Base-by-base conservation (phyloP, 2,113 vertebrate species). In the Fregetta grallaria region DNA sequence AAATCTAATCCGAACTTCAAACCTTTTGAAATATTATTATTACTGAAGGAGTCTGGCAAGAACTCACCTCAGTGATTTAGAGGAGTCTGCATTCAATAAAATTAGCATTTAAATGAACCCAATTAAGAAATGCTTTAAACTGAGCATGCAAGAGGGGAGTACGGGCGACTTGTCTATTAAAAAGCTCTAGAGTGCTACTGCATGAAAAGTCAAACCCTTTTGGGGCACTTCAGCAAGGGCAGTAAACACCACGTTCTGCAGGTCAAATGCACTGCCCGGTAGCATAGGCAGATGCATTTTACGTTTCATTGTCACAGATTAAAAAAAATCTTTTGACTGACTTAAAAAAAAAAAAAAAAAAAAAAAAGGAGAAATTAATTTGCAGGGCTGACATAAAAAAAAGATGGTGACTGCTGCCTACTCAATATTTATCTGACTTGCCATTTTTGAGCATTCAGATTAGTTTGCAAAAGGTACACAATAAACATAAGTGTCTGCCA, bases 91-190 rank as follows among this genome's bases (percentile, higher is more conserved):
- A 92, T 94, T 95, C 93, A 94, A 96, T 91, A 96, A 95, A 90
- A 96, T 95, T 95, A 96, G 81, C 92, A 96, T 97, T 95, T 95
- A 97, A 97, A 97, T 94, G 66, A 97, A 96, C 55, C 49, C 71
- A 95, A 91, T 97, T 97, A 96, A 96, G 86, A 92, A 97, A 91
- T 62, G 55, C 53, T 92, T 92, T 81, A 85, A 85, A 94, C 62
- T 67, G 71, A 86, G 49, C 74, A 29, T 22, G 53, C 74, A 79
- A 80, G 91, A 87, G 79, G 7, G 40, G 14, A 80, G 18, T 29
- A 70, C 5, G 47, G 52, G 44, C 4, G 3, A n/a, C 42, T 79
- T 70, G 50, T 73, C 71, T 76, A 6, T 55, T 58, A 66, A 50
- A 74, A 79, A 81, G 32, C 63, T 85, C 45, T 25, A 2, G 49